Conservation (phyloP, 2,888 invertebrate species). For the Gonocerus acuteangulatus region DNA sequence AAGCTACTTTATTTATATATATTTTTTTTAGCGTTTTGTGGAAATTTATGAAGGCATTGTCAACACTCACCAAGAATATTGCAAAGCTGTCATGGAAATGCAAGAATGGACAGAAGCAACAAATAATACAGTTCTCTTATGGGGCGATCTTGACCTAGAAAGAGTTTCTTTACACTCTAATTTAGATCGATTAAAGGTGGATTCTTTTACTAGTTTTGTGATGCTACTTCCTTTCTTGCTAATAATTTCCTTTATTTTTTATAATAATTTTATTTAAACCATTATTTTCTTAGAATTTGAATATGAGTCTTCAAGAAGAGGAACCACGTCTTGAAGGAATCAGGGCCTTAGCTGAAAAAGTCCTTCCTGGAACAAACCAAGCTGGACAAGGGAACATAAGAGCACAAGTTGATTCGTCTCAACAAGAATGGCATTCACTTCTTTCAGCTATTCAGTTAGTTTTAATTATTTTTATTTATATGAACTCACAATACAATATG, state of each 20-base stretch:
- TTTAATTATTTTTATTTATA: not conserved
- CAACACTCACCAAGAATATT: slow-evolving; percentile 80
- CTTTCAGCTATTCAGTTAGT: slow-evolving; percentile 58
- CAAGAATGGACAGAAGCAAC: slow-evolving; percentile 83
- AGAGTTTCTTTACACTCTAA: slow-evolving; percentile 78
- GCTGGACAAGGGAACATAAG: slow-evolving; percentile 77
- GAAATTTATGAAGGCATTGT: slow-evolving; percentile 82
- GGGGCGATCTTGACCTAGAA: slow-evolving; percentile 77
- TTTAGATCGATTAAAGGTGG: slow-evolving; percentile 66
- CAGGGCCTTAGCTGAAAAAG: slow-evolving; percentile 75
- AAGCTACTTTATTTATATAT: no score
- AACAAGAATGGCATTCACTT: slow-evolving; percentile 83
- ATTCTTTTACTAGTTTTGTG: no score
- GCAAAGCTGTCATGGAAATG: slow-evolving; percentile 75
- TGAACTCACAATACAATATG: no score
- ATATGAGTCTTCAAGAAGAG: slow-evolving; percentile 74
- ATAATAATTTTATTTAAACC: not conserved
- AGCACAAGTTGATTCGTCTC: slow-evolving; percentile 77
- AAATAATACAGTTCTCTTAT: slow-evolving; percentile 68
- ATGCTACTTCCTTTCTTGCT: not conserved
- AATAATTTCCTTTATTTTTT: not conserved
- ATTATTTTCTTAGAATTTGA: slow-evolving; percentile 52
- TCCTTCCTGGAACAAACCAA: slow-evolving; percentile 76
- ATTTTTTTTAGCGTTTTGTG: slow-evolving; percentile 53
- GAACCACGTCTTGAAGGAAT: slow-evolving; percentile 74